These are phyloP conservation scores for Colius striatus DNA, from an alignment of 2,113 vertebrate species.

Conservation along the genomic window DNA sequence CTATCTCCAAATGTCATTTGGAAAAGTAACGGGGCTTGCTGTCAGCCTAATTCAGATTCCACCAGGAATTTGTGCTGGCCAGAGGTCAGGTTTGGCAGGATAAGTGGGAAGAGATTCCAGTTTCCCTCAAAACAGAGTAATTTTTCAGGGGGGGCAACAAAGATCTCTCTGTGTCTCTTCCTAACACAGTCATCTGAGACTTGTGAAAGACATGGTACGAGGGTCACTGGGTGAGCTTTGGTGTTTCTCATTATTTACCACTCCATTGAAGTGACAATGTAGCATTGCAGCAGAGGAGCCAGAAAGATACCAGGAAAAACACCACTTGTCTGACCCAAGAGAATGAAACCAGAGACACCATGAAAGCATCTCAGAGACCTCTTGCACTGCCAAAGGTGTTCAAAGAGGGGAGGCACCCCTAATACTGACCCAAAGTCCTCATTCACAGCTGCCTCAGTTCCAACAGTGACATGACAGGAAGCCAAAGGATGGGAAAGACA, in stretches of 20 bases:
- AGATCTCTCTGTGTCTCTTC: not conserved
- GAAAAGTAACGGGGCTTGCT: not conserved
- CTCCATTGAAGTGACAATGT: not conserved
- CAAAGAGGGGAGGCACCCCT: not conserved
- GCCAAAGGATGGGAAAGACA: not conserved
- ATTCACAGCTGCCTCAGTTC: not conserved
- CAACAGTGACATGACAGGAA: not conserved
- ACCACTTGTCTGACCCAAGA: not conserved
- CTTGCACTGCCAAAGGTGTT: not conserved
- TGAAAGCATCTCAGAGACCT: not conserved
- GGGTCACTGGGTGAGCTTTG: not conserved
- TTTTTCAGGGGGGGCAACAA: not conserved
- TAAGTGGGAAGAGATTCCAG: not conserved
- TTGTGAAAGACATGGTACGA: not conserved
- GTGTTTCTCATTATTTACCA: not conserved
- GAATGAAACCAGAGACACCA: not conserved
- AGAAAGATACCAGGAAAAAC: not conserved
- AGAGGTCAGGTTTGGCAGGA: not conserved
- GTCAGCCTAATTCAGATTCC: not conserved
- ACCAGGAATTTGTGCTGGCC: not conserved
- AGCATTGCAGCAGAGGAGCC: not conserved
- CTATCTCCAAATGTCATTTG: not conserved
- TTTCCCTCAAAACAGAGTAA: constrained; percentile 1
- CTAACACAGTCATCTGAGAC: not conserved
- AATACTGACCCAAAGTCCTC: not conserved